Conservation (phyloP, 2,888 invertebrate genomes). For the Sycophila texana region DNA sequence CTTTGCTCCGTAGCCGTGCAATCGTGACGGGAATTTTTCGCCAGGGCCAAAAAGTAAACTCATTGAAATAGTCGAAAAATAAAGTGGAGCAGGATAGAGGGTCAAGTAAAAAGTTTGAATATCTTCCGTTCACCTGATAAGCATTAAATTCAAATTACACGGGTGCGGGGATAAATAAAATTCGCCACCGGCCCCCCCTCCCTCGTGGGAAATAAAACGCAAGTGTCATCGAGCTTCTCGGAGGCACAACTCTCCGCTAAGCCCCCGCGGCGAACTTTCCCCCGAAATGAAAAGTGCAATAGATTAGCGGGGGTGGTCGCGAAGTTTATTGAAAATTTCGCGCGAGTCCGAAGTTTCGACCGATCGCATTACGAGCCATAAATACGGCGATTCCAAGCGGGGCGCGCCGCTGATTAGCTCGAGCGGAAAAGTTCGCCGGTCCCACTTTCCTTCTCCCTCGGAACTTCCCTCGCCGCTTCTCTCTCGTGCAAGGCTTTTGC, state of each 20-base stretch:
- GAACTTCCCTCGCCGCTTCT: too few species aligned
- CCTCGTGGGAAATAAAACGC: too few species aligned
- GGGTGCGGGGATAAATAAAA: too few species aligned
- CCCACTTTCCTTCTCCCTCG: neutral
- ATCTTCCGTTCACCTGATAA: too few species aligned
- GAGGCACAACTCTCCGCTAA: too few species aligned
- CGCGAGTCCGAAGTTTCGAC: neutral
- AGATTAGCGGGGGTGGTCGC: constrained; percentile 6
- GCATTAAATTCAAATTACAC: too few species aligned
- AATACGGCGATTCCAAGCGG: constrained; percentile 32
- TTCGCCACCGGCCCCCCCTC: too few species aligned
- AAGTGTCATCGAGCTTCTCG: too few species aligned
- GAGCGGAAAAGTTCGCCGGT: constrained; percentile 13
- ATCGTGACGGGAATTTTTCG: neutral
- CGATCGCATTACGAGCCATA: constrained; percentile 16
- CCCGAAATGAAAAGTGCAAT: constrained; percentile 35
- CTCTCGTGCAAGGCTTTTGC: neutral
- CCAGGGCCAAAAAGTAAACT: too few species aligned
- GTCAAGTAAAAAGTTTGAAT: neutral
- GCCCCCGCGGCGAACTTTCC: constrained; percentile 4
- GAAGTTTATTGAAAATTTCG: constrained; percentile 37
- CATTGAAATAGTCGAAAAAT: too few species aligned
- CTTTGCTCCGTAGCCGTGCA: neutral
- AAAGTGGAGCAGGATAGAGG: too few species aligned
- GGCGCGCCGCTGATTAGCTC: constrained; percentile 57